Conservation (phyloP, 2,888 invertebrate genomes). For the Eupithecia exiguata region DNA sequence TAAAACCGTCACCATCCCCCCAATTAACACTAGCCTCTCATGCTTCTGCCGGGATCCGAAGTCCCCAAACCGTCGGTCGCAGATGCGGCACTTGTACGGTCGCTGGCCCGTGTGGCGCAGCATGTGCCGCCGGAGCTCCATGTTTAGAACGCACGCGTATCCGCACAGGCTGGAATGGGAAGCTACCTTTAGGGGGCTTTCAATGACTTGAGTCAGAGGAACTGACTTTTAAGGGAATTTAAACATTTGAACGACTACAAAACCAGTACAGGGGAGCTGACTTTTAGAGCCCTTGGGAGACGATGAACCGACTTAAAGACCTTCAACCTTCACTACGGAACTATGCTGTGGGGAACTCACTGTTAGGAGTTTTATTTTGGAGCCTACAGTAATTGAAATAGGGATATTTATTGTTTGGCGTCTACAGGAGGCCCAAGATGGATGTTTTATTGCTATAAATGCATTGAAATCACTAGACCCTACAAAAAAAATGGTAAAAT, state of each 20-base stretch:
- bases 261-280: neutral
- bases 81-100: conserved; percentile 78
- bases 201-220: neutral
- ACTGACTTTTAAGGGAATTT: neutral
- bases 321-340: too few relatives aligned
- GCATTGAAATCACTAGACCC: neutral
- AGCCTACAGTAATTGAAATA: neutral
- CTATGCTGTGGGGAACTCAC: neutral
- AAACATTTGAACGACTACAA: neutral
- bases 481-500: too few relatives aligned
- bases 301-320: neutral
- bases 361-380: neutral
- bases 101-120: conserved; percentile 77
- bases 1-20: neutral
- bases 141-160: conserved; percentile 72
- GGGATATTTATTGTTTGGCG: neutral
- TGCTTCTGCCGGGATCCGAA: conserved; percentile 79
- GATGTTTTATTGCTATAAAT: neutral
- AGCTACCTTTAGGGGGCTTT: conserved; percentile 3
- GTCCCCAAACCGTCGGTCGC: conserved; percentile 77
- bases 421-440: neutral
- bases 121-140: conserved; percentile 77
- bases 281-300: neutral
- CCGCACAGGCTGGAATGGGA: conserved; percentile 65
- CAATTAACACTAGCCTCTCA: conserved; percentile 66